phyloP scores from a whole-genome alignment of 2,113 vertebrate species.

The Cyphomyrus discorhynchus region DNA sequence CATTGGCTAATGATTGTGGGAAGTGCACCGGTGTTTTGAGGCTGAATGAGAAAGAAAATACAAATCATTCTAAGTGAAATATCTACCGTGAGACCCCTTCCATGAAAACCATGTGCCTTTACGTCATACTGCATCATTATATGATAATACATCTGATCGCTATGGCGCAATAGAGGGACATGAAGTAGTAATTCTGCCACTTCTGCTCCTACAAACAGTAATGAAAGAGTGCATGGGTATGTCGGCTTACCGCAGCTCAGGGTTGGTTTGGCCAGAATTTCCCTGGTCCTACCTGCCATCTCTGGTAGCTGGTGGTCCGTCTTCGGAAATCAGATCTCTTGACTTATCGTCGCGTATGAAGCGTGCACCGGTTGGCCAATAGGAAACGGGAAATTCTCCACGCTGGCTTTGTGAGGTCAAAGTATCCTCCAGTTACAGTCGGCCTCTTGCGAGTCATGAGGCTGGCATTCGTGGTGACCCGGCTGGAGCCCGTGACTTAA shows the following conservation, averaged over 20 bases:
- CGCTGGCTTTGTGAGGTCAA: conserved; percentile 12
- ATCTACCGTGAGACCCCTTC: neutral
- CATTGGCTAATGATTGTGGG: conserved; percentile 7
- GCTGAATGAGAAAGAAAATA: neutral
- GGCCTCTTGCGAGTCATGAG: conserved; percentile 5
- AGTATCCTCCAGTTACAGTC: neutral
- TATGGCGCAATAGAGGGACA: neutral
- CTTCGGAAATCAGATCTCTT: neutral
- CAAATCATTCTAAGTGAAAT: conserved; percentile 1
- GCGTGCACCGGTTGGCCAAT: neutral
- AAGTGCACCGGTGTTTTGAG: conserved; percentile 4
- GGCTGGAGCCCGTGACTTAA: conserved; percentile 17
- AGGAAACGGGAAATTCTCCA: neutral
- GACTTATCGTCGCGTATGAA: neutral
- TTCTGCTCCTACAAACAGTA: neutral
- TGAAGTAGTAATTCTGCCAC: neutral
- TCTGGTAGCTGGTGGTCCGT: conserved; percentile 26
- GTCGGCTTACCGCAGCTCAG: neutral
- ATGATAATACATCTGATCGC: neutral
- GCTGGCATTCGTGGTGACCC: conserved; percentile 19
- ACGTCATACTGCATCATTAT: neutral
- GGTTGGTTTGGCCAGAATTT: neutral
- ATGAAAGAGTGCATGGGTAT: neutral
- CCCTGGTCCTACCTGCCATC: conserved; percentile 67
- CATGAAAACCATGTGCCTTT: neutral